phyloP scores from a whole-genome alignment of 2,797 vertebrate genomes.

The Pseudochromis fuscus region DNA sequence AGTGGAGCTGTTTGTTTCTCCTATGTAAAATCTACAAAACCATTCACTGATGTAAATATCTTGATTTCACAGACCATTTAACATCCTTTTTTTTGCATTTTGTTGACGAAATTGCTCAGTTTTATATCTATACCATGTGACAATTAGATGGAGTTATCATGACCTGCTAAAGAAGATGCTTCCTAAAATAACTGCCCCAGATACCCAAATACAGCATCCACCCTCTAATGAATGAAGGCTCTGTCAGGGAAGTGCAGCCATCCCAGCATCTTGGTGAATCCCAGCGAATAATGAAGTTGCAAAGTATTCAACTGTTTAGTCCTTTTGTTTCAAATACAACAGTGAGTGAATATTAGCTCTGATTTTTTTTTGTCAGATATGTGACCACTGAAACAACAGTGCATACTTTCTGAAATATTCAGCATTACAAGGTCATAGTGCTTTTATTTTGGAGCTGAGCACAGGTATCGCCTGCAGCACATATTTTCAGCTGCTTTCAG shows the following conservation, averaged over 20 bases:
- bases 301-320: conserved; percentile 20
- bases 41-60: conserved; percentile 18
- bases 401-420: conserved; percentile 30
- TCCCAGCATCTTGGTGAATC: conserved; percentile 27
- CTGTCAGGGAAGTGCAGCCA: conserved; percentile 49
- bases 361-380: conserved; percentile 28
- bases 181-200: conserved; percentile 80
- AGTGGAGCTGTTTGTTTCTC: conserved; percentile 9
- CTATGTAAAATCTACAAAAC: background rate
- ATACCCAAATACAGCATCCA: conserved; percentile 70
- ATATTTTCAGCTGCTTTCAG: conserved; percentile 65
- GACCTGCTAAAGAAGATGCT: conserved; percentile 68
- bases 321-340: conserved; percentile 3
- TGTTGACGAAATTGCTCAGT: conserved; percentile 6
- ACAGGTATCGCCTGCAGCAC: conserved; percentile 59
- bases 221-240: conserved; percentile 60
- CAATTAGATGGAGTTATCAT: conserved; percentile 64
- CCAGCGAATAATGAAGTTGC: conserved; percentile 18
- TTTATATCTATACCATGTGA: conserved; percentile 43
- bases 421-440: conserved; percentile 45
- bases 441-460: conserved; percentile 56
- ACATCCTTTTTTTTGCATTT: conserved; percentile 9
- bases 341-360: conserved; percentile 11
- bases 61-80: background rate
- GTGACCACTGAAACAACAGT: conserved; percentile 28